A percentile compares a stretch with the other conserved stretches of the same genome.
These are phyloP conservation scores for Hemistola chrysoprasaria DNA, from an alignment of 2,888 invertebrate species.

Conservation along the genomic window DNA sequence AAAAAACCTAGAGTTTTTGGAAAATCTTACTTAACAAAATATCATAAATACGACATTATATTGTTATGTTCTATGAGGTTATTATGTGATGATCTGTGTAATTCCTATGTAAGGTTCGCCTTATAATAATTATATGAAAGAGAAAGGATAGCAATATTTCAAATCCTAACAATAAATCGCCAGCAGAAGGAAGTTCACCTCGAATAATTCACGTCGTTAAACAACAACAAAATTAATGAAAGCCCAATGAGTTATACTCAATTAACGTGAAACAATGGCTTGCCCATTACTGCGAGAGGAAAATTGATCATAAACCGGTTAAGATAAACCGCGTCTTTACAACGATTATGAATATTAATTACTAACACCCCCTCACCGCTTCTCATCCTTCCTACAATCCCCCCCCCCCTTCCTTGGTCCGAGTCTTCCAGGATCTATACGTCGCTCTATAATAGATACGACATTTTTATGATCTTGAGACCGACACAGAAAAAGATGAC, in stretches of 20 bases:
- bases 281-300: constrained; percentile 24
- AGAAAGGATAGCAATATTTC: too few relatives aligned
- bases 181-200: constrained; percentile 1
- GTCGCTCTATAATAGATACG: too few relatives aligned
- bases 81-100: too few relatives aligned
- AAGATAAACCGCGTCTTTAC: constrained; percentile 51
- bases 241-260: constrained; percentile 31
- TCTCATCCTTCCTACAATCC: too few relatives aligned
- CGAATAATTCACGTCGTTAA: constrained; percentile 22
- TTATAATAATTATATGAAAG: too few relatives aligned
- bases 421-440: neutral
- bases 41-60: too few relatives aligned
- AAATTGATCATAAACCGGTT: constrained; percentile 46
- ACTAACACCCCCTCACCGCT: neutral
- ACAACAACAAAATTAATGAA: constrained; percentile 33
- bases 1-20: too few relatives aligned
- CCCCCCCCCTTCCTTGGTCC: neutral
- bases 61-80: too few relatives aligned
- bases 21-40: too few relatives aligned
- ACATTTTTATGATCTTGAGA: constrained; percentile 3
- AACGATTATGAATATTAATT: constrained; percentile 62
- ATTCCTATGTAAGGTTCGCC: too few relatives aligned
- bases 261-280: constrained; percentile 29
- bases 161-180: too few relatives aligned
- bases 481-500: too few relatives aligned